Evolutionary conservation across 1,140 invertebrate genomes (phyloP), one percentile per base, ranked within the genome.

Genomic region (Zaprionus inermis): DNA sequence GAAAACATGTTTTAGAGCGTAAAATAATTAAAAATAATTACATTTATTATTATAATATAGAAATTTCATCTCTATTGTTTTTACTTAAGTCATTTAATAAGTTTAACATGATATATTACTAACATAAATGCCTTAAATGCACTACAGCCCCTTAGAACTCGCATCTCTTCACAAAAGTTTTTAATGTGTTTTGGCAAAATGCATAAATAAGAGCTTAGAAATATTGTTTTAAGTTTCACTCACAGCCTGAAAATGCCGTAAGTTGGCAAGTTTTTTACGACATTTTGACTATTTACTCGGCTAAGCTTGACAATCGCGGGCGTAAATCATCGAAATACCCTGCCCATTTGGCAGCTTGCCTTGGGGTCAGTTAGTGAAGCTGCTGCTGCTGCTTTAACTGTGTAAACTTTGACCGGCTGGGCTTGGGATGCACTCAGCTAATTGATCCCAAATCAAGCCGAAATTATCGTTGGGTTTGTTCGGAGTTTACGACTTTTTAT

Each of bases 401-500:
- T 44, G 28, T 67, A 44, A 67, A 68, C 49, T 72, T 68, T 72
- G 56, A 68, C 64, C 64, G 59, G 56, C 30, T 54, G 63, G n/a
- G n/a, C 44, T 72, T 14, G 59, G 59, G 64, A 60, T 73, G 66
- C 72, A 70, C 59, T 70, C 72, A 74, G 58, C 61, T 74, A 69
- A 73, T 73, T 73, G 58, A 69, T 41, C 32, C 57, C 65, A 68
- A 34, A 20, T 55, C 46, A 41, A 63, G 46, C 55, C 20, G 54
- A 38, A 61, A 56, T 59, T 59, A 66, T 32, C 65, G 63, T 28
- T 38, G 24, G 58, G 58, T 56, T 63, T 63, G 67, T 57, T 60
- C 66, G 22, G 49, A 52, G 32, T 71, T 91, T 91, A 91, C 78
- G 88, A 91, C 83, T 88, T 76, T 90, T 83, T 86, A 86, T 90